Percentiles rank a stretch among this genome's conserved stretches.
phyloP scores from a whole-genome alignment of 2,113 vertebrate genomes.

The Nycticryphes semicollaris region DNA sequence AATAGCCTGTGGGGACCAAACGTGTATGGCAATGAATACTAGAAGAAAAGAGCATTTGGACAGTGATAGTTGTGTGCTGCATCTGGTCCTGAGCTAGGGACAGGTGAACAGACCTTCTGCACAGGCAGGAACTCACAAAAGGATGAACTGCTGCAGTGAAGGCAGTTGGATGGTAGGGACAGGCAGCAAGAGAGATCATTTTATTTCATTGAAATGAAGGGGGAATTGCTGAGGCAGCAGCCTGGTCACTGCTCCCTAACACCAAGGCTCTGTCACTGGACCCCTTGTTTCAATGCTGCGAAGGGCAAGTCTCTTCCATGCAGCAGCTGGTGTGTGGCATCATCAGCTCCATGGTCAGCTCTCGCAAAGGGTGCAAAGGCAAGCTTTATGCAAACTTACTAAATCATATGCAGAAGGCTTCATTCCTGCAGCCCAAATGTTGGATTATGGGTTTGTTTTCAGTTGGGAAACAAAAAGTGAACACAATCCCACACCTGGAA shows the following conservation, averaged over 20 bases:
- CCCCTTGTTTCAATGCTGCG: neutral
- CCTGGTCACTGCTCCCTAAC: neutral
- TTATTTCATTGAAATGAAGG: neutral
- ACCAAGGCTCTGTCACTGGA: neutral
- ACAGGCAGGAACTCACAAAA: neutral
- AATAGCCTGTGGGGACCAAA: neutral
- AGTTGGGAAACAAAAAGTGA: neutral
- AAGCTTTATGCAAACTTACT: neutral
- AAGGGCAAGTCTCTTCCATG: neutral
- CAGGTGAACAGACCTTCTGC: neutral
- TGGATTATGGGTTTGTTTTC: neutral
- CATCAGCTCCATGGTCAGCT: neutral
- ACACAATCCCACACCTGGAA: neutral
- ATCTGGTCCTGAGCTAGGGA: neutral
- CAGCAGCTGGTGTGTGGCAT: neutral
- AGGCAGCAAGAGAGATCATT: neutral
- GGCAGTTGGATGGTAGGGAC: neutral
- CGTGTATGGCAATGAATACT: accelerated
- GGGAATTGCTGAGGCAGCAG: neutral
- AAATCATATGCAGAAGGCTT: neutral
- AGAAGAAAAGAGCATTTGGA: neutral
- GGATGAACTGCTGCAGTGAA: neutral
- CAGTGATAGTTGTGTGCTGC: neutral
- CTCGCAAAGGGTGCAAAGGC: neutral
- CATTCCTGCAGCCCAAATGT: neutral